Evolutionary conservation across 2,113 vertebrate species (phyloP).

Genomic region (Brachyhypopomus occidentalis): DNA sequence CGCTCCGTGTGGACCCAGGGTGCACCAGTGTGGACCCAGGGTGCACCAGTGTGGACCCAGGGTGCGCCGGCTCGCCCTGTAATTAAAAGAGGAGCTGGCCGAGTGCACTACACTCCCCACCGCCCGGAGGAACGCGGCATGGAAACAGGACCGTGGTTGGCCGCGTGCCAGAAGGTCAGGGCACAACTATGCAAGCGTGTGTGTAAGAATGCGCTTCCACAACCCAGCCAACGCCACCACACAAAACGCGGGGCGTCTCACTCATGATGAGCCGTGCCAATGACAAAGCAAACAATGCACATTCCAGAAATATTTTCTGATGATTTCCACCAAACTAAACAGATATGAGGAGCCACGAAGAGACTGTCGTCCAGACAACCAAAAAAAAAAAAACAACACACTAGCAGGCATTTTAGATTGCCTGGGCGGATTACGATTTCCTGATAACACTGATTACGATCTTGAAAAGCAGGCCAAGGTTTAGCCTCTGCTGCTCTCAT

Average conservation of each 20-base stretch:
- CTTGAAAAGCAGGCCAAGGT: too few species aligned
- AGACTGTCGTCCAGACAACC: not conserved
- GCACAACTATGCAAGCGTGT: slow-evolving; percentile 14
- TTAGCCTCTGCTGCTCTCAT: too few species aligned
- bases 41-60: slow-evolving; percentile 54
- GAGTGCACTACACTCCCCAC: slow-evolving; percentile 32
- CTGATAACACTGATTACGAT: not conserved
- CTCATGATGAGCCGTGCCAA: not conserved
- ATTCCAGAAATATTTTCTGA: slow-evolving; percentile 19
- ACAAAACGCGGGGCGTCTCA: not conserved
- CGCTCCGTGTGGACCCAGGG: slow-evolving; percentile 57
- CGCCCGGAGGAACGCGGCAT: slow-evolving; percentile 31
- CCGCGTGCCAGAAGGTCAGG: slow-evolving; percentile 45
- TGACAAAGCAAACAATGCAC: not conserved
- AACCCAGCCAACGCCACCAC: not conserved
- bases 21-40: slow-evolving; percentile 59
- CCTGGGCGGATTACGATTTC: not conserved
- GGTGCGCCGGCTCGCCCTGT: slow-evolving; percentile 37
- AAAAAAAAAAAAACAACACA: not conserved
- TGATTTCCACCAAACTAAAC: not conserved
- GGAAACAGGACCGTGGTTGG: slow-evolving; percentile 38
- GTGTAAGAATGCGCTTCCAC: slow-evolving; percentile 40
- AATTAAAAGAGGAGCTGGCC: slow-evolving; percentile 48
- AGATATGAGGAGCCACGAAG: not conserved
- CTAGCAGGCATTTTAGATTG: not conserved